phyloP scores from a whole-genome alignment of 23 tunicate species.

The Halocynthia aurantium region DNA sequence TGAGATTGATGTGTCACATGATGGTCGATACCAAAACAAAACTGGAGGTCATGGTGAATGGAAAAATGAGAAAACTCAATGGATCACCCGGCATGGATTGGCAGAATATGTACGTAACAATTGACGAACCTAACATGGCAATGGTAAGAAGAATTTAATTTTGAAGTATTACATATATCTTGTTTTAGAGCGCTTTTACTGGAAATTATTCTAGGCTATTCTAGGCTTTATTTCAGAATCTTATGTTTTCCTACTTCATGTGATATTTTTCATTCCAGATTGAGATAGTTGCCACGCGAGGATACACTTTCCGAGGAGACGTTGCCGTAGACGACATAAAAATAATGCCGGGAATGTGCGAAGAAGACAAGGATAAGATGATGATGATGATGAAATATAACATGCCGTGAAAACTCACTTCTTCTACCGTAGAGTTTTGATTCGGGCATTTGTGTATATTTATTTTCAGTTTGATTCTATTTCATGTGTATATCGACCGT shows the following conservation, averaged over 20 bases:
- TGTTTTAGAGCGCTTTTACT: too few relatives aligned
- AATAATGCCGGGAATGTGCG: slow-evolving; percentile 17
- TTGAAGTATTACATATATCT: too few relatives aligned
- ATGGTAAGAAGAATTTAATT: background rate
- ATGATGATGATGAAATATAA: too few relatives aligned
- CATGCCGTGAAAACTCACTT: too few relatives aligned
- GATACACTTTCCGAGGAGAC: slow-evolving; percentile 20
- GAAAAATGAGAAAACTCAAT: background rate
- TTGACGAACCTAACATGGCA: background rate
- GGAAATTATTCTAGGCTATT: too few relatives aligned
- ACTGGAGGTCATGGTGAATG: slow-evolving; percentile 11
- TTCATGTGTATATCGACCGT: too few relatives aligned
- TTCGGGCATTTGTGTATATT: too few relatives aligned
- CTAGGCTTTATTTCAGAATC: too few relatives aligned
- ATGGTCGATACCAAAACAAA: slow-evolving; percentile 3
- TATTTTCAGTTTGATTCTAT: too few relatives aligned
- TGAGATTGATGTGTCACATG: slow-evolving; percentile 21
- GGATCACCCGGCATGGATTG: slow-evolving; percentile 7
- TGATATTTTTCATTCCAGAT: slow-evolving; percentile 12
- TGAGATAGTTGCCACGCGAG: slow-evolving; percentile 26
- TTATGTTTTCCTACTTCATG: background rate
- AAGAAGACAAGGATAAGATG: slow-evolving; percentile 1
- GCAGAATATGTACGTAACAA: slow-evolving; percentile 15
- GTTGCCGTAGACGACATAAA: slow-evolving; percentile 22
- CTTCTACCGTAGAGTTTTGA: too few relatives aligned